Evolutionary conservation across 2,113 vertebrate species (phyloP).

Genomic region (Lutjanus erythropterus): DNA sequence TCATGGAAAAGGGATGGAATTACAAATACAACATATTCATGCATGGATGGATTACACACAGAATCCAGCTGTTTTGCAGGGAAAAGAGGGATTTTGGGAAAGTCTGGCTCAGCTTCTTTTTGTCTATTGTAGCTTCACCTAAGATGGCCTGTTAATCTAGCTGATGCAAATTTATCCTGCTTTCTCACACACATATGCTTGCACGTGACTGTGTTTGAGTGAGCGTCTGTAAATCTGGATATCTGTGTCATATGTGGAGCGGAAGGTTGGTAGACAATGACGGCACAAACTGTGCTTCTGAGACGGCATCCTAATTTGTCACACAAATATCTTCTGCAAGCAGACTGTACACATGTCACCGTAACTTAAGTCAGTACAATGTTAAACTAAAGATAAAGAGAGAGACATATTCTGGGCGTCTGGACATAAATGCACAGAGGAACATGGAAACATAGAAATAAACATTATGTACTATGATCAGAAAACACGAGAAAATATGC

Average conservation of each 20-base stretch:
- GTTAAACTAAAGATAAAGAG: neutral
- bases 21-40: slow-evolving; percentile 19
- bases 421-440: neutral
- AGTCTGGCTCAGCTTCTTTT: slow-evolving; percentile 25
- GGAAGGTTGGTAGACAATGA: neutral
- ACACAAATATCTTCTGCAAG: neutral
- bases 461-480: neutral
- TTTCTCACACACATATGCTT: neutral
- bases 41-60: slow-evolving; percentile 8
- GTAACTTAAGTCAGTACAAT: neutral
- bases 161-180: neutral
- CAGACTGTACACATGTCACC: slow-evolving; percentile 10
- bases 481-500: neutral
- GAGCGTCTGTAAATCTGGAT: neutral
- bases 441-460: neutral
- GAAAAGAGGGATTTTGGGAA: neutral
- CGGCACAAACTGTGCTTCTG: neutral
- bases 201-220: neutral
- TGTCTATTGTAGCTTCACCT: slow-evolving; percentile 17
- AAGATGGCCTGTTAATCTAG: slow-evolving; percentile 15
- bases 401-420: neutral
- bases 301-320: neutral
- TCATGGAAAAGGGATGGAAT: neutral
- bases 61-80: slow-evolving; percentile 18
- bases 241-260: neutral